Evolutionary conservation across 2,797 vertebrate genomes (phyloP), one percentile per base, ranked within the genome.

Genomic region (Lepilemur ruficaudatus): DNA sequence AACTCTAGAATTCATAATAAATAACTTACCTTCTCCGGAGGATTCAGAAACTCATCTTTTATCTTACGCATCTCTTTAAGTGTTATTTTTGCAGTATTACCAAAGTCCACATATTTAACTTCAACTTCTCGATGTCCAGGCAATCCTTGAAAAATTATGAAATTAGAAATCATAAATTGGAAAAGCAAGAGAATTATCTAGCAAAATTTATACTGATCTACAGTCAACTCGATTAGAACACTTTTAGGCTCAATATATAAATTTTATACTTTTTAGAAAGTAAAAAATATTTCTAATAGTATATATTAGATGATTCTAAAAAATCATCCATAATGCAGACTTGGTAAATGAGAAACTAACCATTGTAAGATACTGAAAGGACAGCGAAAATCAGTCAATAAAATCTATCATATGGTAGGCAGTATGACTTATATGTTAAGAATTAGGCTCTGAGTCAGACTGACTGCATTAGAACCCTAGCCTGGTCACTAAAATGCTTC

Each of bases 51-150:
- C 93, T 99, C 99, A 84, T 99, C 98, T 96, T 99, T 99, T 70
- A 99, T 98, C 97, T 98, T 99, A 97, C 99, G 98, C 97, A 99
- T 98, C 79, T 99, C 98, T 85, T 98, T 98, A 89, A 99, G 98
- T 41, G 98, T 97, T 97, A 99, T 73, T 57, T 96, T 98, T 78
- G 98, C 98, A 96, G 97, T 94, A 70, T 98, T 99, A 88, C 99
- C 99, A 38, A 99, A 99, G 97, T 99, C 99, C 46, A 99, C 99
- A 10, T 99, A 99, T 75, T 93, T 98, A 46, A 99, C 99, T 63
- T 98, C 98, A 96, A 99, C 99, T 98, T 99, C 98, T 69, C 95
- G 98, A 96, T 57, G 88, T 65, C 98, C 99, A 43, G 98, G 98
- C 79, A 99, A 98, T 95, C 99, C 99, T 99, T 94, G 28, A 98